Base-by-base conservation (phyloP, 1,140 invertebrate species). In the Leptoteleia sp. region DNA sequence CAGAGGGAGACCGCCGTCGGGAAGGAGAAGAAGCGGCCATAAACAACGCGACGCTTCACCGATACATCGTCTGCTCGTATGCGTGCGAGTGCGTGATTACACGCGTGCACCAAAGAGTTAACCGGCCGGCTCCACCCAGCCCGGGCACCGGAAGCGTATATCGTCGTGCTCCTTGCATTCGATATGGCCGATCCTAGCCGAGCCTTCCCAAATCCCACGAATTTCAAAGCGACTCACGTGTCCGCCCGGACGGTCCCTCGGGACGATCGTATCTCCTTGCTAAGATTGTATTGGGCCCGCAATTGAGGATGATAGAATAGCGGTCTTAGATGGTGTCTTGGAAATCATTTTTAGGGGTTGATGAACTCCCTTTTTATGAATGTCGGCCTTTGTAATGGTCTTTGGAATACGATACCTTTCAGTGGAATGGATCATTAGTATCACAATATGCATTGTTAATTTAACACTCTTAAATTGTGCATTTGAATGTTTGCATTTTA, bases 21-120 rank as follows among this genome's bases (percentile, higher is more conserved):
- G 83, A 81, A 85, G 83, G 81, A 86, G 82, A 84, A 85, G 85
- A 87, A 84, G 85, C 77, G 82, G 85, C 84, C 84, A 88, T 88
- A 88, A 88, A 88, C 86, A 87, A 87, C 83, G 84, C 82, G 81
- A 82, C 85, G 83, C 70, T 82, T 79, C 79, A 81, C 83, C 83
- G 82, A 85, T 83, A 82, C 79, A 79, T 62, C 70, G 71, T 59
- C 40, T 27, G 67, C 55, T 29, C 8, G 43, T 40, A 33, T 47
- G 61, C 31, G 52, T 70, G 48, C 38, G 54, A 59, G 43, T 65
- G 72, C 75, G 81, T 71, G 81, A 70, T 73, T 73, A 82, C 62
- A 78, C 72, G 68, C 80, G 68, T 79, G 72, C 72, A 77, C 80
- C 78, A 82, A 84, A 85, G 83, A 82, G 83, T 81, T 77, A 81